Evolutionary conservation across 1,140 invertebrate species (phyloP).

Genomic region (Agrypnia vestita): DNA sequence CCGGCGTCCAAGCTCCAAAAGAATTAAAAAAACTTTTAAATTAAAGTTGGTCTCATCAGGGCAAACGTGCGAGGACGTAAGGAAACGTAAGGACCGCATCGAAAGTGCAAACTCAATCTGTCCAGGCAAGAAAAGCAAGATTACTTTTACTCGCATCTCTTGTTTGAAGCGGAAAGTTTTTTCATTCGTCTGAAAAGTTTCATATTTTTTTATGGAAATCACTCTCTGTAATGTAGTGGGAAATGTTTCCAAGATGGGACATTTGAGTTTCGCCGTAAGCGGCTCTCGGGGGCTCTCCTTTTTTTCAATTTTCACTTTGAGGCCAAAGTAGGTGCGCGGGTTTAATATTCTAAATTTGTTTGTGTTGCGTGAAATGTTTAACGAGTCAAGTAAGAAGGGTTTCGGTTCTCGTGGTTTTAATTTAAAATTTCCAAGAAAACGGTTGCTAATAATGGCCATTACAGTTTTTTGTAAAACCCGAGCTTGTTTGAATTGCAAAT

Average conservation of each 20-base stretch:
- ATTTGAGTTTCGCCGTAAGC: neutral
- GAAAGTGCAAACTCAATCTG: constrained; percentile 21
- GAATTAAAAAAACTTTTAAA: constrained; percentile 33
- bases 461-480: neutral
- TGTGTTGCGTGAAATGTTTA: constrained; percentile 36
- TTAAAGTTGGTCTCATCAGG: constrained; percentile 17
- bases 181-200: constrained; percentile 58
- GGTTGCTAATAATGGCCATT: constrained; percentile 22
- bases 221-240: constrained; percentile 9
- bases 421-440: constrained; percentile 32
- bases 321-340: constrained; percentile 1
- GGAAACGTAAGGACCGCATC: neutral
- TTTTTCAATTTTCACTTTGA: constrained; percentile 14
- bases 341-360: constrained; percentile 33
- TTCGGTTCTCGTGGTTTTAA: constrained; percentile 33
- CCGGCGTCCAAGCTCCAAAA: constrained; percentile 33
- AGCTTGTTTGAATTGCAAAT: neutral
- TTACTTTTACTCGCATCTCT: constrained; percentile 29
- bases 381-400: constrained; percentile 34
- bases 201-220: constrained; percentile 15
- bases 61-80: constrained; percentile 29
- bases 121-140: constrained; percentile 21
- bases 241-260: neutral
- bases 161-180: constrained; percentile 25
- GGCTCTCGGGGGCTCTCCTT: neutral